Base-by-base conservation (phyloP, 2,113 vertebrate species). In the Megaceryle torquata region DNA sequence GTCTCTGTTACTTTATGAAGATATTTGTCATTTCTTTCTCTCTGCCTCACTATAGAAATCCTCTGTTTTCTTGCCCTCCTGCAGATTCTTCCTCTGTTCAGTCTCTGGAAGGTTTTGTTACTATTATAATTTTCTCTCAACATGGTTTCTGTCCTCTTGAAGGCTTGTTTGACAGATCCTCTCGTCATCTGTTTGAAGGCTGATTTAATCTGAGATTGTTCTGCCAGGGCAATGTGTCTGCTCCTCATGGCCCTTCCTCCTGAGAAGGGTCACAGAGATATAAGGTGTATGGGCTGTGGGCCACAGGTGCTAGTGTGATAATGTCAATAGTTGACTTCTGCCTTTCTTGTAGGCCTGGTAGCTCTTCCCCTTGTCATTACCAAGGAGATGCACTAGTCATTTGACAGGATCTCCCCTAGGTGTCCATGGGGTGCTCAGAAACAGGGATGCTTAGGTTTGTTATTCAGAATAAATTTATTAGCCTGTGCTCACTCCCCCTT, bases 131-230 rank as follows among this genome's bases (percentile, higher is more conserved):
- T 90, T 92, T 93, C 54, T 86, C 74, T 92, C 83, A 94, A 78
- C 65, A 59, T 51, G 70, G 44, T 95, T 91, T 67, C 93, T 74
- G 65, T 95, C 87, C 82, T 92, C 91, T 89, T 65, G 74, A 94
- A 95, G 86, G 50, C 76, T 94, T 64, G 65, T 86, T 92, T 96
- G 91, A 95, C 88, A 95, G 88, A 92, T 92, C 59, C 78, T 86
- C 88, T 41, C 81, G 61, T 92, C 80, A 87, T 61, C 83, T 93
- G 72, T 81, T 69, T 71, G 76, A 94, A 93, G 76, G 86, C 77
- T 88, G 86, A 82, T 86, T 92, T 92, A 91, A 84, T 69, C 61
- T 86, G 82, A 85, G 85, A 61, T 43, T 35, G 31, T 46, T 65
- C 86, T 74, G 28, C 37, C 28, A 24, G 37, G 59, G 16, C 48